Conservation (phyloP, 2,888 invertebrate species). For the Parnassius mnemosyne region DNA sequence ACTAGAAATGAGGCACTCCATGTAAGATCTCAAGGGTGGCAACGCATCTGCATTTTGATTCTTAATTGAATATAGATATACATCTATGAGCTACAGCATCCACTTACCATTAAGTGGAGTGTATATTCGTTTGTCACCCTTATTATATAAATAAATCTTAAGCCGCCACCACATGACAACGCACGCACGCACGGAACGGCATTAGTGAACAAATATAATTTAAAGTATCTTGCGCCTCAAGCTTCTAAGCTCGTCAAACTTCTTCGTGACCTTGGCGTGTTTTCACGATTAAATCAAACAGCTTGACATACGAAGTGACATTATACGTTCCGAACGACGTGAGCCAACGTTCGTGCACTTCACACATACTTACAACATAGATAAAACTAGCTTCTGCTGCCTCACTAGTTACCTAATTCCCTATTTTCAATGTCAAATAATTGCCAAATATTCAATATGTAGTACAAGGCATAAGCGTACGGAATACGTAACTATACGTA, state of each 20-base stretch:
- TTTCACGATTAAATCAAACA: conserved; percentile 15
- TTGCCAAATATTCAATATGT: conserved; percentile 39
- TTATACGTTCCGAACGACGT: conserved; percentile 9
- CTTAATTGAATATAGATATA: too few species aligned
- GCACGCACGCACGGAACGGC: too few species aligned
- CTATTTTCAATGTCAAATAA: conserved; percentile 59
- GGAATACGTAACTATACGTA: too few species aligned
- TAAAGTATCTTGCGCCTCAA: background rate
- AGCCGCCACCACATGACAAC: too few species aligned
- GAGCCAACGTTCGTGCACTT: conserved; percentile 28
- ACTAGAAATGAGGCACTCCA: too few species aligned
- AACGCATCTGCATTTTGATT: too few species aligned
- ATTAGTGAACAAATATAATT: background rate
- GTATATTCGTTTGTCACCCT: background rate
- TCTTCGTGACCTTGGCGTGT: conserved; percentile 20
- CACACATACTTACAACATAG: conserved; percentile 35
- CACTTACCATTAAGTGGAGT: background rate
- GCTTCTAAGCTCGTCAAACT: conserved; percentile 10
- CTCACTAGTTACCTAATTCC: conserved; percentile 46
- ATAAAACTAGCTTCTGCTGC: conserved; percentile 22
- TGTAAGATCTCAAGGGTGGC: too few species aligned
- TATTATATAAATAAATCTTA: background rate
- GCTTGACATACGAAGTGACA: conserved; percentile 12
- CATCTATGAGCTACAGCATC: too few species aligned
- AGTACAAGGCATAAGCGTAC: conserved; percentile 1